phyloP scores from a whole-genome alignment of 1,140 invertebrate species.

The Globodera ellingtonae region DNA sequence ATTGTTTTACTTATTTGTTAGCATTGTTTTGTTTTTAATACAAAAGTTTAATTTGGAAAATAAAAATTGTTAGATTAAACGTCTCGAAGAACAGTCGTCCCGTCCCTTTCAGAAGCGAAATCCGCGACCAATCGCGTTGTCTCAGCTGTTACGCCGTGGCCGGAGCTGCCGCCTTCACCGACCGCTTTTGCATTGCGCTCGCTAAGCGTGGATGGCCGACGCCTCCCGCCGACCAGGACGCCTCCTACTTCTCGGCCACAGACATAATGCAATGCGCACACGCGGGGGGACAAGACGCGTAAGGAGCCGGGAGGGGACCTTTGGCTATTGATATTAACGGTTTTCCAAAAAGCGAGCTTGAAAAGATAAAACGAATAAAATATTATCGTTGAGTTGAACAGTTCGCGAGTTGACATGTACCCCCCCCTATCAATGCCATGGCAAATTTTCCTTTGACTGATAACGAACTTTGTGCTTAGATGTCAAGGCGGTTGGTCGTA shows the following conservation, averaged over 20 bases:
- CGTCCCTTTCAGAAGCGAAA: slow-evolving; percentile 40
- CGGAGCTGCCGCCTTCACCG: slow-evolving; percentile 12
- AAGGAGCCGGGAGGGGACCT: neutral
- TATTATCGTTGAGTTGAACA: neutral
- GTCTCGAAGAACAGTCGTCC: no score
- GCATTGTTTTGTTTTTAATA: no score
- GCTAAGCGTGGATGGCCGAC: slow-evolving; percentile 8
- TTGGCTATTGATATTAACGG: no score
- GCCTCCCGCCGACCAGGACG: neutral
- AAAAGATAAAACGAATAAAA: neutral
- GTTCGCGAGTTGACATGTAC: neutral
- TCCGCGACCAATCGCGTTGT: slow-evolving; percentile 26
- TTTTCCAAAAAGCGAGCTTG: neutral
- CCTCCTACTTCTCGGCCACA: slow-evolving; percentile 13
- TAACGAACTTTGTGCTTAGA: neutral
- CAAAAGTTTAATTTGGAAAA: neutral
- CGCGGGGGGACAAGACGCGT: neutral
- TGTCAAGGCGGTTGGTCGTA: slow-evolving; percentile 13
- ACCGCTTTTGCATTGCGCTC: slow-evolving; percentile 16
- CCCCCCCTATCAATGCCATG: no score
- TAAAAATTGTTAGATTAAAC: neutral
- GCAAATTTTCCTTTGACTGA: no score
- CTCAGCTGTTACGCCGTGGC: slow-evolving; percentile 22
- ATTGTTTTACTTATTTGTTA: no score
- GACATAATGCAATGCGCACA: slow-evolving; percentile 19